Evolutionary conservation across 2,888 invertebrate species (phyloP), one percentile per base, ranked within the genome.

Genomic region (Synergus gifuensis): DNA sequence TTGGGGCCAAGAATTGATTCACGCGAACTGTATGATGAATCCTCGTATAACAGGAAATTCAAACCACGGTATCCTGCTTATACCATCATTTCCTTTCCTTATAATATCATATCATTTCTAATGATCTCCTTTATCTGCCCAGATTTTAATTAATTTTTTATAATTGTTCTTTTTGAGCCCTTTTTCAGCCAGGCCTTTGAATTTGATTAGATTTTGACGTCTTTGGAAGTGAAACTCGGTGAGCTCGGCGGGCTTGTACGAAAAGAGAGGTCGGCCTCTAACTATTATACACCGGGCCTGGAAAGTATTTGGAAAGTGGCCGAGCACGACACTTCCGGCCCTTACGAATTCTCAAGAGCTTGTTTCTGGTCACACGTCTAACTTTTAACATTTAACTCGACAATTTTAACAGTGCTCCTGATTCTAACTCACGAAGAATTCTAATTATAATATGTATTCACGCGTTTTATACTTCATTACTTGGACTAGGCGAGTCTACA

Each of bases 261-360:
- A 73, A 73, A 73, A 73, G 73, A 73, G 73, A 73, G 49, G 54
- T 73, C 49, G 36, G 36, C 8, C 9, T 28, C 46, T n/a, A 66
- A 66, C 69, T 49, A 73, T 73, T 54, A 73, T 73, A 36, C 69
- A 73, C 69, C 49, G 73, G 49, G 54, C 22, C 73, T 73, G 73
- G 73, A 73, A 73, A 73, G 73, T 73, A 73, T 73, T 73, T 73
- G 73, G 73, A 73, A 73, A 73, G 73, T 73, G 73, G 49, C 54
- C 49, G 49, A 73, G 73, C 73, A 73, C 36, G 73, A 73, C 54
- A 73, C 73, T 73, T 73, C 54, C 73, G 73, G 73, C 73, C 73
- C 73, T 73, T 73, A 73, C n/a, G 36, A 73, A 73, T 73, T 73
- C 73, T 73, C 36, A 73, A 73, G 36, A 73, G 54, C 54, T 54